These are phyloP conservation scores for Lagorchestes hirsutus DNA, from an alignment of 2,797 vertebrate species.

Conservation along the genomic window DNA sequence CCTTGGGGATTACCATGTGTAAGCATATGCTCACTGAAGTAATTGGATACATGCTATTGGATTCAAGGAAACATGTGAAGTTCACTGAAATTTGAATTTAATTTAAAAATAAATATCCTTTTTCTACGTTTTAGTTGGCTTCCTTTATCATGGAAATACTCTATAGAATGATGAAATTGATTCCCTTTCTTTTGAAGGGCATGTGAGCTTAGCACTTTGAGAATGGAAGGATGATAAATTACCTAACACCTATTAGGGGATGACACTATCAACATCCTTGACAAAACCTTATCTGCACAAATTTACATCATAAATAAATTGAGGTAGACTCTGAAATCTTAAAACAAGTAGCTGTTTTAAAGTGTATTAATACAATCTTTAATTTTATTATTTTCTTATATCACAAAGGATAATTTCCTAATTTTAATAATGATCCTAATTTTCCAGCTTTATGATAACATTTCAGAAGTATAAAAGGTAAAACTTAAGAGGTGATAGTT, in stretches of 20 bases:
- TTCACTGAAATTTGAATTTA: constrained; percentile 53
- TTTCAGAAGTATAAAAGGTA: constrained; percentile 38
- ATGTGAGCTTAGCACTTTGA: constrained; percentile 31
- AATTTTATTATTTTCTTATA: background rate
- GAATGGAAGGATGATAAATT: constrained; percentile 6
- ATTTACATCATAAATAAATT: background rate
- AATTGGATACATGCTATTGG: constrained; percentile 47
- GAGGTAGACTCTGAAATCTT: background rate
- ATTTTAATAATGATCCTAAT: constrained; percentile 22
- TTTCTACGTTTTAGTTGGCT: constrained; percentile 50
- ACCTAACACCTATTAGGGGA: background rate
- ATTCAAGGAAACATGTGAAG: constrained; percentile 54
- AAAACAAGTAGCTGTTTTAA: constrained; percentile 29
- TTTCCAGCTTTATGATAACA: background rate
- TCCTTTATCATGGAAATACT: constrained; percentile 24
- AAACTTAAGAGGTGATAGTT: constrained; percentile 34
- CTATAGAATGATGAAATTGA: constrained; percentile 16
- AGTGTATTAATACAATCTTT: background rate
- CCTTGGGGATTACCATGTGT: background rate
- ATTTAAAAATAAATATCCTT: background rate
- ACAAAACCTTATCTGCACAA: background rate
- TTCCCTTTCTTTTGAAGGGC: constrained; percentile 36
- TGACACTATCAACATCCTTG: constrained; percentile 12
- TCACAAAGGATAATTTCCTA: background rate
- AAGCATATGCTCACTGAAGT: constrained; percentile 2